phyloP scores from a whole-genome alignment of 2,888 invertebrate genomes.

The Mythimna pallens region DNA sequence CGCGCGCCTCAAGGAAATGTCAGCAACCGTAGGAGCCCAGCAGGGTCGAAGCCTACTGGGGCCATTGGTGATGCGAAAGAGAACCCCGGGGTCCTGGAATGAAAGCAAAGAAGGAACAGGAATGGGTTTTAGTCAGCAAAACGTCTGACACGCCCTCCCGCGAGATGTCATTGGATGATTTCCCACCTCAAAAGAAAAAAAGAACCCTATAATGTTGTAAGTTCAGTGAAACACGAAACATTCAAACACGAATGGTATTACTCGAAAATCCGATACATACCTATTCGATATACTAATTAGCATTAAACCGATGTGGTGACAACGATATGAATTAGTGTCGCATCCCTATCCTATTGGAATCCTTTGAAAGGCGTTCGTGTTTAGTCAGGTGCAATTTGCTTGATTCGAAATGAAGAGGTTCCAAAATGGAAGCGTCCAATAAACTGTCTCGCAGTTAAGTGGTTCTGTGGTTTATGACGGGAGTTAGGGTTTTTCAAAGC shows the following conservation, averaged over 20 bases:
- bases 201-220: neutral
- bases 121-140: too few relatives aligned
- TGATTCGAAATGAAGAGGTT: slow-evolving; percentile 34
- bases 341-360: slow-evolving; percentile 18
- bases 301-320: slow-evolving; percentile 20
- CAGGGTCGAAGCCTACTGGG: too few relatives aligned
- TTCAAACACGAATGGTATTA: slow-evolving; percentile 25
- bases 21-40: too few relatives aligned
- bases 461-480: slow-evolving; percentile 31
- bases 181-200: too few relatives aligned
- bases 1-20: too few relatives aligned
- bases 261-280: slow-evolving; percentile 13
- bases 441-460: slow-evolving; percentile 27
- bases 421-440: slow-evolving; percentile 21
- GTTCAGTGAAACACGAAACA: slow-evolving; percentile 37
- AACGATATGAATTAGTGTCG: slow-evolving; percentile 26
- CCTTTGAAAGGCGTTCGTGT: slow-evolving; percentile 20
- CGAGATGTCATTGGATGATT: too few relatives aligned
- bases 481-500: slow-evolving; percentile 14
- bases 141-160: too few relatives aligned
- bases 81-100: too few relatives aligned
- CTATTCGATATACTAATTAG: slow-evolving; percentile 29
- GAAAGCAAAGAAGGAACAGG: too few relatives aligned
- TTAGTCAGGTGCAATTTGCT: slow-evolving; percentile 38
- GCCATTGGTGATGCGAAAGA: too few relatives aligned